A percentile compares a stretch with the other conserved stretches of the same genome.
These are phyloP conservation scores for Notoglanidium macrostoma DNA, from an alignment of 2,797 vertebrate genomes.

Conservation along the genomic window DNA sequence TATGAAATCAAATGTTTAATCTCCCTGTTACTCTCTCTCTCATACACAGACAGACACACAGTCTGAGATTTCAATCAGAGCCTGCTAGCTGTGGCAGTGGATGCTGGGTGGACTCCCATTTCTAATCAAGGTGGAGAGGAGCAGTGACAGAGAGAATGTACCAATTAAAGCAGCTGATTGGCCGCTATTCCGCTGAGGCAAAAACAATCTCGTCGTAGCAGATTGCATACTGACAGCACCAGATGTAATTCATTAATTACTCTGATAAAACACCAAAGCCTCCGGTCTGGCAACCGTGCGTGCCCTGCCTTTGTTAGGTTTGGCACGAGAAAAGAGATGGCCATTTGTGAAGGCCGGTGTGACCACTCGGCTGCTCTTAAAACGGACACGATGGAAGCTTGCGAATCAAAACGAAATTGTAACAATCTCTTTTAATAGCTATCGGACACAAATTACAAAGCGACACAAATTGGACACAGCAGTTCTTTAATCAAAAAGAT, in stretches of 20 bases:
- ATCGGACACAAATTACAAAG: background rate
- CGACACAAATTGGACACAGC: constrained; percentile 18
- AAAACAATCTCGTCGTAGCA: constrained; percentile 77
- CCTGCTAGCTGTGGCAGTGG: background rate
- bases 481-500: constrained; percentile 2
- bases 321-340: constrained; percentile 61
- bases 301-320: constrained; percentile 67
- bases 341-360: background rate
- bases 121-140: constrained; percentile 76
- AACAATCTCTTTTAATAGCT: background rate
- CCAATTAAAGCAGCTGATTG: constrained; percentile 79
- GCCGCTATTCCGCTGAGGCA: constrained; percentile 73
- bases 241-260: constrained; percentile 82
- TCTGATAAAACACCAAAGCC: constrained; percentile 72
- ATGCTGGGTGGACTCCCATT: constrained; percentile 16
- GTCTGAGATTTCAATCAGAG: constrained; percentile 49
- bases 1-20: constrained; percentile 27
- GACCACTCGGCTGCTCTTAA: constrained; percentile 42
- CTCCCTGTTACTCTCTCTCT: background rate
- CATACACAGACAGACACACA: constrained; percentile 6
- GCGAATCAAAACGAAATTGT: constrained; percentile 7
- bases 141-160: constrained; percentile 75
- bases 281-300: constrained; percentile 61
- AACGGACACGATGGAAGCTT: constrained; percentile 6
- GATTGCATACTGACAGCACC: constrained; percentile 80